Percentiles rank a stretch among this genome's conserved stretches.
These are phyloP conservation scores for Sarcophaga bullata DNA, from an alignment of 1,140 invertebrate genomes.

Conservation along the genomic window DNA sequence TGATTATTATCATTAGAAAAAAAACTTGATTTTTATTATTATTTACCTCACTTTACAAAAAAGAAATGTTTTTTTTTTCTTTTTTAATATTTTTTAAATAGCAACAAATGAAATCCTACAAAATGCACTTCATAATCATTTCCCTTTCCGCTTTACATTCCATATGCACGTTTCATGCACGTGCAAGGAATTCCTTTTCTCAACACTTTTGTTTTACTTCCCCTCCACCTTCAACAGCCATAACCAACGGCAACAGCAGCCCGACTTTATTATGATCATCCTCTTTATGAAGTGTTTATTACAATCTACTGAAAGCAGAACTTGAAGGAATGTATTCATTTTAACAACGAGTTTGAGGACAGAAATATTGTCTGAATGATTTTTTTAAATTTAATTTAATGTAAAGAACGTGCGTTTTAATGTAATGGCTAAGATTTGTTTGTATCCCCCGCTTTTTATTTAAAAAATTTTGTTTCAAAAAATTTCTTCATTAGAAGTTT, in stretches of 20 bases:
- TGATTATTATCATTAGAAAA: neutral
- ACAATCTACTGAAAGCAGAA: neutral
- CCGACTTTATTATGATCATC: neutral
- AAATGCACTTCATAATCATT: conserved; percentile 40
- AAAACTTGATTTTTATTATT: neutral
- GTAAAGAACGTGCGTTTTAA: too few relatives aligned
- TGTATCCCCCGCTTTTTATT: too few relatives aligned
- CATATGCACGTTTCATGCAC: conserved; percentile 26
- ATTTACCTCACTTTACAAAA: conserved; percentile 2
- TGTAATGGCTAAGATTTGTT: too few relatives aligned
- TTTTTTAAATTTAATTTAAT: too few relatives aligned
- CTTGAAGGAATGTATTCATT: neutral
- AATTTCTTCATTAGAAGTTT: too few relatives aligned
- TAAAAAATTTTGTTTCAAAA: too few relatives aligned
- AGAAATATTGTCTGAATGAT: too few relatives aligned
- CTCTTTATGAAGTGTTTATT: neutral
- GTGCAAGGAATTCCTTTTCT: conserved; percentile 40
- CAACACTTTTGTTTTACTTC: conserved; percentile 29
- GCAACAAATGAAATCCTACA: neutral
- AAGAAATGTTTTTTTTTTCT: neutral
- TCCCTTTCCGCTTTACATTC: conserved; percentile 25
- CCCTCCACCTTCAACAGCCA: neutral
- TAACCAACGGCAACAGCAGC: neutral
- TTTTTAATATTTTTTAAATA: neutral
- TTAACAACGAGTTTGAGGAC: neutral